Base-by-base conservation (phyloP, 2,113 vertebrate species). In the Solea solea region DNA sequence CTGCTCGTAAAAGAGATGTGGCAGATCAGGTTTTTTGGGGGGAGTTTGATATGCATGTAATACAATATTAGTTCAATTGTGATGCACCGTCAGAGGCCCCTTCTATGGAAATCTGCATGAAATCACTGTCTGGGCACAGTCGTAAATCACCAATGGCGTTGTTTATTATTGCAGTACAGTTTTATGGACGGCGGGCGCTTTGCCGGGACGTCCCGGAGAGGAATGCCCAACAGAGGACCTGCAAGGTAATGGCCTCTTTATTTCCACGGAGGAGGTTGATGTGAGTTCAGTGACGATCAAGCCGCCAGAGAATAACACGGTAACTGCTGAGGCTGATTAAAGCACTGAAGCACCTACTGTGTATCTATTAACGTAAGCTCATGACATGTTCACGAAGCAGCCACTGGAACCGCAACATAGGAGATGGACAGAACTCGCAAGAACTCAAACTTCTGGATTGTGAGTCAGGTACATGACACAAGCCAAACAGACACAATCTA, bases 11-110 rank as follows among this genome's bases (percentile, higher is more conserved):
- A 91, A 88, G 74, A 90, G 84, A 88, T 89, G 88, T 82, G 83
- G 84, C 78, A 86, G 91, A 93, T 93, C 91, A 64, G 80, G 85
- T 91, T 91, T 88, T 92, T 92, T 86, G 68, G 81, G 81, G 80
- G 83, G 84, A 78, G 88, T 93, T 91, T 93, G 94, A 94, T 94
- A 93, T 80, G 86, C 84, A 78, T 92, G 94, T 94, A 94, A 95
- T 89, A 91, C 77, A 88, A 94, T 94, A 93, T 94, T 89, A 89
- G 91, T 92, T 92, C 91, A 92, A 91, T 91, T 89, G 89, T 90
- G 83, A 92, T 90, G 82, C 89, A 86, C 84, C 81, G 84, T 89
- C 80, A 87, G 88, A 87, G 90, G 88, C 86, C 90, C 87, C 81
- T 79, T 81, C 87, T 69, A 75, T 88, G 90, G 84, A 90, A 93